A percentile compares a stretch with the other conserved stretches of the same genome.
Evolutionary conservation across 2,113 vertebrate species (phyloP).

Genomic region (Otolemur garnettii): DNA sequence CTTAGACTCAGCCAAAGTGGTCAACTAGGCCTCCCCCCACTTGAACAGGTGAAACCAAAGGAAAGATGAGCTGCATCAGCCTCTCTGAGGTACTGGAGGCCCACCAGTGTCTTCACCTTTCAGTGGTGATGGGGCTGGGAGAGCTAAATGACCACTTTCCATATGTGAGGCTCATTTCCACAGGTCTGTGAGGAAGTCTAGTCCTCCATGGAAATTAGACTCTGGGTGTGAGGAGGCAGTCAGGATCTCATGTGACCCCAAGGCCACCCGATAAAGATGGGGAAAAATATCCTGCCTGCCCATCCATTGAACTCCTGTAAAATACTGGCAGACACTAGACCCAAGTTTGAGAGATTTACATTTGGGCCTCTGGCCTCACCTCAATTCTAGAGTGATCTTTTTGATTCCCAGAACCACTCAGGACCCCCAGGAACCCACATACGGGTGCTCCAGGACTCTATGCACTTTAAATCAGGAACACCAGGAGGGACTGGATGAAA

Average conservation of each 20-base stretch:
- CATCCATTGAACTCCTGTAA: background rate
- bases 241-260: background rate
- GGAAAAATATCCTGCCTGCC: fast-evolving
- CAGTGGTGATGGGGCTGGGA: fast-evolving
- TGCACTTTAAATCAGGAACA: background rate
- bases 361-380: background rate
- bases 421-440: background rate
- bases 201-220: background rate
- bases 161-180: background rate
- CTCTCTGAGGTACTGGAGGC: background rate
- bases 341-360: background rate
- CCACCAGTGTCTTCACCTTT: background rate
- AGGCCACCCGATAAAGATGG: fast-evolving
- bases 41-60: background rate
- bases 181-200: background rate
- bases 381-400: background rate
- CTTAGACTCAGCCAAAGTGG: background rate
- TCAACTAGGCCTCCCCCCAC: background rate
- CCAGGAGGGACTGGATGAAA: background rate
- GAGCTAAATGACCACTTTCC: background rate
- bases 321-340: background rate
- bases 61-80: background rate
- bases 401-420: background rate
- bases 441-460: background rate
- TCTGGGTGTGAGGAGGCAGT: background rate